Evolutionary conservation across 92 coral and sea anemone genomes (phyloP).

Genomic region (Virgularia gustaviana): DNA sequence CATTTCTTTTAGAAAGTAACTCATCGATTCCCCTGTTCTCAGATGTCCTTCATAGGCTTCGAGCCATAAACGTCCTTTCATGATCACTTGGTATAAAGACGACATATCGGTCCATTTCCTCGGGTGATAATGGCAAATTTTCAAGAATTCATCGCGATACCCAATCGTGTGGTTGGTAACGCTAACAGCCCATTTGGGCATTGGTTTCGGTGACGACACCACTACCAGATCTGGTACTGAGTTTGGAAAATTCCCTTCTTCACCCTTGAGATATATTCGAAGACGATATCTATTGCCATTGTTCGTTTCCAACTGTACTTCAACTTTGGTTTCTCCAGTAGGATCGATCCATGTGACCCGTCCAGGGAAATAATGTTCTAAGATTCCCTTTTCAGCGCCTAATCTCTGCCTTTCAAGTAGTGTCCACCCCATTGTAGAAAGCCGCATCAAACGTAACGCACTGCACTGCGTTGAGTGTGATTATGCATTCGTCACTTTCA

Average conservation of each 20-base stretch:
- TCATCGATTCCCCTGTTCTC: not conserved
- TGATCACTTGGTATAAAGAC: slow-evolving; percentile 5
- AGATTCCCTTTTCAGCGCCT: slow-evolving; percentile 49
- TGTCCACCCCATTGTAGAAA: slow-evolving; percentile 65
- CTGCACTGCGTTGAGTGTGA: too few species aligned
- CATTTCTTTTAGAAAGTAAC: slow-evolving; percentile 5
- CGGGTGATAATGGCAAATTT: slow-evolving; percentile 6
- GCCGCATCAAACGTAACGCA: too few species aligned
- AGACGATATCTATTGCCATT: slow-evolving; percentile 56
- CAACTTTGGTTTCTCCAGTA: slow-evolving; percentile 60
- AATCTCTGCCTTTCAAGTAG: slow-evolving; percentile 47
- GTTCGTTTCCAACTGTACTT: slow-evolving; percentile 56
- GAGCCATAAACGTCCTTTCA: slow-evolving; percentile 25
- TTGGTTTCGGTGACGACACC: slow-evolving; percentile 38
- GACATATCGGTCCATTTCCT: not conserved
- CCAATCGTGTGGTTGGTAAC: slow-evolving; percentile 1
- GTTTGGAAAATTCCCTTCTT: slow-evolving; percentile 85
- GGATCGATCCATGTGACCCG: slow-evolving; percentile 69
- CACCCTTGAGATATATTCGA: slow-evolving; percentile 50
- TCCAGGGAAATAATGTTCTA: slow-evolving; percentile 56
- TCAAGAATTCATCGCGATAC: not conserved
- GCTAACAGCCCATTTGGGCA: slow-evolving; percentile 1
- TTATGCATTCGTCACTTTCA: too few species aligned
- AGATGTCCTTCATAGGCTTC: slow-evolving; percentile 26
- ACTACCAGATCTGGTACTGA: slow-evolving; percentile 65